phyloP scores from a whole-genome alignment of 2,797 vertebrate species.

The Lepilemur ruficaudatus region DNA sequence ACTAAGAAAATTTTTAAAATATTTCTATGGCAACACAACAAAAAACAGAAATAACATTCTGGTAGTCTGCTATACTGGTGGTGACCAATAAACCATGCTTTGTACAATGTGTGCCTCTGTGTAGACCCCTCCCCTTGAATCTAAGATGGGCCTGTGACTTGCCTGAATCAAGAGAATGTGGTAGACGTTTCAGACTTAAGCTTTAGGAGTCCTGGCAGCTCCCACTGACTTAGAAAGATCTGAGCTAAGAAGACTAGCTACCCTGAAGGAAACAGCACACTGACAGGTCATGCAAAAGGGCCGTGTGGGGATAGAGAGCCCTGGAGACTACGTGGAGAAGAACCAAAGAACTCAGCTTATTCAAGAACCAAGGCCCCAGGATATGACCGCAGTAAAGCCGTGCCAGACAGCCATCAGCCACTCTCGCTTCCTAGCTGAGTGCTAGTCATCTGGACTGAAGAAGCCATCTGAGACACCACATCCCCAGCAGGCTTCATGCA shows the following conservation, averaged over 20 bases:
- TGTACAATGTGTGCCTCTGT: not conserved
- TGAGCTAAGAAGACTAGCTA: not conserved
- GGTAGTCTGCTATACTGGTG: too few relatives aligned
- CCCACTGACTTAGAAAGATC: not conserved
- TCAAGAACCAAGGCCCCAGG: too few relatives aligned
- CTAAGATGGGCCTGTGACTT: not conserved
- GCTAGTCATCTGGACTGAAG: not conserved
- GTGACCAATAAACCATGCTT: fast-evolving
- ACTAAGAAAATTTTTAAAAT: not conserved
- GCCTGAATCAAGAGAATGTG: not conserved
- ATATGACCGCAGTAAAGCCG: fast-evolving
- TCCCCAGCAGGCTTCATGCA: fast-evolving
- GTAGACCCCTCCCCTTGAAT: fast-evolving
- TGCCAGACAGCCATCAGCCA: not conserved
- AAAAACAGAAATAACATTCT: not conserved
- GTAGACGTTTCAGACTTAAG: fast-evolving
- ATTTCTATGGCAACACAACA: not conserved
- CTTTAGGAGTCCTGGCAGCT: not conserved
- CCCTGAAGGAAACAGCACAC: fast-evolving
- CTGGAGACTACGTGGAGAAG: not conserved
- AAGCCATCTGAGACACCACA: fast-evolving
- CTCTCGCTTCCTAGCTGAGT: fast-evolving
- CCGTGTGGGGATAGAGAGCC: fast-evolving
- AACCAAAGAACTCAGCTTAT: not conserved
- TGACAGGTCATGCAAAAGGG: not conserved